These are phyloP conservation scores for Plebejus anna DNA, from an alignment of 2,888 invertebrate genomes.

Conservation along the genomic window DNA sequence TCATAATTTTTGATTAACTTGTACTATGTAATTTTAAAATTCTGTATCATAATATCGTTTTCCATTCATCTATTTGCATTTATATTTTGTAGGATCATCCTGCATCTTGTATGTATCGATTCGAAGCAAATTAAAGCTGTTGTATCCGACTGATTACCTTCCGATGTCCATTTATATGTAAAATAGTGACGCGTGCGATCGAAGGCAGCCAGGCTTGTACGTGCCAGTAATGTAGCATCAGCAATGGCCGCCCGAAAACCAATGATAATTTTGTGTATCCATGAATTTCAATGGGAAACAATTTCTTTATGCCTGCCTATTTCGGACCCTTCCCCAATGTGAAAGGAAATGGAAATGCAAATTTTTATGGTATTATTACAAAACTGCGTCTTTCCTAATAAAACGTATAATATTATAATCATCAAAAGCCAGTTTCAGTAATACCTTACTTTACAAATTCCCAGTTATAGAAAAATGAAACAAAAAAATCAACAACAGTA, in stretches of 20 bases:
- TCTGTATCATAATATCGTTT: background rate
- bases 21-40: background rate
- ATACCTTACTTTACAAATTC: background rate
- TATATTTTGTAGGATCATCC: background rate
- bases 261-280: conserved; percentile 49
- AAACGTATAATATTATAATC: background rate
- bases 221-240: conserved; percentile 45
- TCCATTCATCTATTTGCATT: background rate
- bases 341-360: background rate
- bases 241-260: conserved; percentile 42
- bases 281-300: conserved; percentile 31
- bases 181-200: conserved; percentile 73
- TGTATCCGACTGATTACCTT: conserved; percentile 75
- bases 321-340: conserved; percentile 12
- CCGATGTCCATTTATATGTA: conserved; percentile 77
- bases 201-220: conserved; percentile 57
- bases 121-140: conserved; percentile 72
- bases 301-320: conserved; percentile 4
- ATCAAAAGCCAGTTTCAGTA: background rate
- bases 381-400: background rate
- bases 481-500: background rate
- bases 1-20: background rate
- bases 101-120: conserved; percentile 64
- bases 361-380: background rate
- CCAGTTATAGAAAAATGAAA: background rate